Base-by-base conservation (phyloP, 2,888 invertebrate genomes). In the Holacanthella duospinosa region DNA sequence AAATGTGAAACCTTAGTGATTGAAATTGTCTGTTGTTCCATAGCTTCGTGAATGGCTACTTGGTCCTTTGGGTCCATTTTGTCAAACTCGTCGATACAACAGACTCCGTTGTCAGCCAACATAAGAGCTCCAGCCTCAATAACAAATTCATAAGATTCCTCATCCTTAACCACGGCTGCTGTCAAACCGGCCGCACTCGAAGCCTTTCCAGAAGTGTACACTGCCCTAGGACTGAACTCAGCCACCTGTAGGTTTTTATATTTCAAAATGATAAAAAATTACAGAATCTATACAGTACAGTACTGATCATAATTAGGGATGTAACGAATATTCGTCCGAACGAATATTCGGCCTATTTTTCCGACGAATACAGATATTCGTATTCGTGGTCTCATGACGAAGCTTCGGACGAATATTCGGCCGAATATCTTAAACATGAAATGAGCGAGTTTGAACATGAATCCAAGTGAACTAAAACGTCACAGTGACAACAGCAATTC, bases 1-100 rank as follows among this genome's bases (percentile, higher is more conserved):
- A 36, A 16, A 12, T 36, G 6, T 24, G 16, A 55, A 55, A 85
- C 92, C 82, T 99, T 99, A 0, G 99, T 96, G 64, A 99, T 84
- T 0, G 96, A 95, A 73, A 99, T 99, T 0, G 99, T 99, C 79
- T 99, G 99, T 76, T 99, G 99, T 81, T 99, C 99, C 99, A 99
- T 99, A 2, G 99, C 99, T 80, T 99, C 99, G 80, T 99, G 99
- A 72, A 99, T 99, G 55, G 99, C 97, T 4, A 99, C 95, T 78
- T 99, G 97, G 82, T 99, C 99, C 57, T 86, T 84, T 0, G 84
- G 84, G 77, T 99, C 97, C 99, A 99, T 99, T 80, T 99, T 99
- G 78, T 99, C 99, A 78, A 99, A 99, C 80, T 99, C 99, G 75
- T 99, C 99, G 74, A 99, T 99, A 76, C 97, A 97, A 75, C 97